phyloP scores from a whole-genome alignment of 2,797 vertebrate species.

The Lepidocolaptes lacrymiger region DNA sequence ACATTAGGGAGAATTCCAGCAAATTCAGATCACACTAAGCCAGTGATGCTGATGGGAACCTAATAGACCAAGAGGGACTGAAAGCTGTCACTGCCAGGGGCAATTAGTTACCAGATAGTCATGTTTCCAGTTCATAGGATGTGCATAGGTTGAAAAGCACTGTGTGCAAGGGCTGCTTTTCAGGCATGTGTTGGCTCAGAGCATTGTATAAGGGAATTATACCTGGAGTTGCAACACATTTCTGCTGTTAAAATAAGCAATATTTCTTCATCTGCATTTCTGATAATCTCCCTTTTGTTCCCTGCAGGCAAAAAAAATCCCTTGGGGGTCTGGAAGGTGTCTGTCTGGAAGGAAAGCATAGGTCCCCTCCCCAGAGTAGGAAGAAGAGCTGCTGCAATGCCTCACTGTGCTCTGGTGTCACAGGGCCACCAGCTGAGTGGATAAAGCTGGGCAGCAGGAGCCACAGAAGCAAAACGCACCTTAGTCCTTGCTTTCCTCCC shows the following conservation, averaged over 20 bases:
- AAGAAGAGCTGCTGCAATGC: neutral
- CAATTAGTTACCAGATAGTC: neutral
- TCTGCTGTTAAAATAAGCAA: neutral
- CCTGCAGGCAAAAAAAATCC: neutral
- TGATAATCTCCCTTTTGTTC: neutral
- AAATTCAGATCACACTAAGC: neutral
- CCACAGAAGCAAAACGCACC: neutral
- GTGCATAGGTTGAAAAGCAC: neutral
- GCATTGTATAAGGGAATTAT: neutral
- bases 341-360: neutral
- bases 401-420: neutral
- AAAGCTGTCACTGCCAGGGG: neutral
- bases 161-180: neutral
- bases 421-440: neutral
- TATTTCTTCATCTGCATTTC: neutral
- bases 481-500: neutral
- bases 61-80: neutral
- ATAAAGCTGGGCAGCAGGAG: fast-evolving
- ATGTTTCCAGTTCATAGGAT: neutral
- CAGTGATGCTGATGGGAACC: neutral
- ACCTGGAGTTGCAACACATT: neutral
- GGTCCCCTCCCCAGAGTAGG: fast-evolving
- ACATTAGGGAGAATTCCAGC: neutral
- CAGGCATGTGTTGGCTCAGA: neutral
- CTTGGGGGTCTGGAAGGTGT: neutral